These are phyloP conservation scores for Colostygia pectinataria DNA, from an alignment of 2,888 invertebrate genomes.

Conservation along the genomic window DNA sequence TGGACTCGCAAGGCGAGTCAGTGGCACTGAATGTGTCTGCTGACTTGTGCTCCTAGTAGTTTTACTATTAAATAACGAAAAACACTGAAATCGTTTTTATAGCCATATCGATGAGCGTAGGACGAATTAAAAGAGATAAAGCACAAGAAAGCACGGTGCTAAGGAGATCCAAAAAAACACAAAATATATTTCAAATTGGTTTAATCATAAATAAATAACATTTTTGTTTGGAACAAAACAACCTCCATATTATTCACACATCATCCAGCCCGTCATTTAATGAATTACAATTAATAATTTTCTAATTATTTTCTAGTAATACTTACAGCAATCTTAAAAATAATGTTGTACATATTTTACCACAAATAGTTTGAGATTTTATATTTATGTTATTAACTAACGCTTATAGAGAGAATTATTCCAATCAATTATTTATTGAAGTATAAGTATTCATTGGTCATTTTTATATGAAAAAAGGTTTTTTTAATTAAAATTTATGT, in stretches of 20 bases:
- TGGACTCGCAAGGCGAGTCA: no score
- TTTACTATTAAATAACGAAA: no score
- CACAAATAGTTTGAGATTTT: slow-evolving; percentile 82
- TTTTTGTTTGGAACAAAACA: slow-evolving; percentile 82
- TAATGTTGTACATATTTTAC: slow-evolving; percentile 80
- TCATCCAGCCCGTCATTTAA: slow-evolving; percentile 75
- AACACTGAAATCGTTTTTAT: no score
- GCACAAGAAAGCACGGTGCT: no score
- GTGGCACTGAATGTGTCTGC: no score
- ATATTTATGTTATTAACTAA: slow-evolving; percentile 69
- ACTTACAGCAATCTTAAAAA: slow-evolving; percentile 80
- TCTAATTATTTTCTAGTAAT: slow-evolving; percentile 81
- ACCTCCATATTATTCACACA: slow-evolving; percentile 81
- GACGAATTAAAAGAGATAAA: no score
- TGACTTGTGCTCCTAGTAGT: no score
- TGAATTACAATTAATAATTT: slow-evolving; percentile 77
- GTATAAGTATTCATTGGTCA: slow-evolving; percentile 62
- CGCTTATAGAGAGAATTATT: slow-evolving; percentile 78
- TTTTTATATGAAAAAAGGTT: slow-evolving; percentile 40
- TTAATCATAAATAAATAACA: slow-evolving; percentile 83
- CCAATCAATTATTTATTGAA: slow-evolving; percentile 69
- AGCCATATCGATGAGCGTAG: no score
- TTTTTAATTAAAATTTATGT: not conserved
- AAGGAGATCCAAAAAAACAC: slow-evolving; percentile 22
- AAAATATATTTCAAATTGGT: slow-evolving; percentile 76